Percentiles rank a stretch among this genome's conserved stretches.
Evolutionary conservation across 1,140 invertebrate species (phyloP).

Genomic region (Heliconius hermathena): DNA sequence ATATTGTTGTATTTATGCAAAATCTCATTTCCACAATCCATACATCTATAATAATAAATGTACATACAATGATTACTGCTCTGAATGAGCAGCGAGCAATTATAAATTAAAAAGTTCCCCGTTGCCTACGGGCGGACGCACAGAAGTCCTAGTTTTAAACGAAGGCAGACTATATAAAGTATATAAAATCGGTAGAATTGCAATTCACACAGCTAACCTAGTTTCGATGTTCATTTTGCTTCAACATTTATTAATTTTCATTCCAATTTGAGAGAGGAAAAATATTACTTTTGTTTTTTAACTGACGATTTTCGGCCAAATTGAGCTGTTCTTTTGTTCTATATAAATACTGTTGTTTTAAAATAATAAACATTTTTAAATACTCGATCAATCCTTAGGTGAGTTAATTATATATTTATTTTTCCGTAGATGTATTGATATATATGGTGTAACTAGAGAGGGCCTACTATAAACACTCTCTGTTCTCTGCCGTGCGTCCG

Average conservation of each 20-base stretch:
- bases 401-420: too few species aligned
- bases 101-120: conserved; percentile 28
- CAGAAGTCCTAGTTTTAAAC: conserved; percentile 26
- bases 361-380: background rate
- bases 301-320: background rate
- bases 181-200: conserved; percentile 24
- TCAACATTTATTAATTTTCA: conserved; percentile 26
- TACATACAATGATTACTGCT: background rate
- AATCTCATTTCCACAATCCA: background rate
- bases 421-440: too few species aligned
- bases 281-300: background rate
- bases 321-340: background rate
- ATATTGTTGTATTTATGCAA: background rate
- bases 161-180: conserved; percentile 10
- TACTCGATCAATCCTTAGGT: too few species aligned
- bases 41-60: background rate
- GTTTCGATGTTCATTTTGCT: conserved; percentile 26
- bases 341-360: background rate
- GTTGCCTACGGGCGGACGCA: background rate
- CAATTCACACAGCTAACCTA: conserved; percentile 30
- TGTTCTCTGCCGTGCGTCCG: background rate
- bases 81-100: background rate
- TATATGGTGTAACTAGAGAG: too few species aligned
- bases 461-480: background rate
- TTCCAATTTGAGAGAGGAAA: background rate